Evolutionary conservation across 2,888 invertebrate species (phyloP).

Genomic region (Hanleya hanleyi): DNA sequence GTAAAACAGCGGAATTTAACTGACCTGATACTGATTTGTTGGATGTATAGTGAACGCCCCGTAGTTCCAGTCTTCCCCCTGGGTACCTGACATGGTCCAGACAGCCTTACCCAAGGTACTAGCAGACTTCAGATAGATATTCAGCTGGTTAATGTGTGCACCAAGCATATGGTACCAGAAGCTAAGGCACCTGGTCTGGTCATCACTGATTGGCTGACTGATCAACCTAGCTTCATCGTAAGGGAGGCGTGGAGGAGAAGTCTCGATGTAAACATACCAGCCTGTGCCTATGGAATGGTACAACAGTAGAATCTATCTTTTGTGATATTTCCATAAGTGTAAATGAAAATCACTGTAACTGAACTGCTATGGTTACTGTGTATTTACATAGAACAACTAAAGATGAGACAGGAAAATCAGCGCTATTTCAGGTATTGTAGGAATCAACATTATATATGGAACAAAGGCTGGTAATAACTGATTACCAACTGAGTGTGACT

Average conservation of each 20-base stretch:
- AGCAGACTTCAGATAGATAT: conserved; percentile 25
- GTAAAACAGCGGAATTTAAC: no score
- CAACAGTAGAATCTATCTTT: no score
- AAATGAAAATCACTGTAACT: no score
- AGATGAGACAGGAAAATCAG: no score
- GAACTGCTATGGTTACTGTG: no score
- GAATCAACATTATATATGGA: no score
- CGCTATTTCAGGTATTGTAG: no score
- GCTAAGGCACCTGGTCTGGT: conserved; percentile 48
- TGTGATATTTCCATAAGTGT: no score
- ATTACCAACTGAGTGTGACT: no score
- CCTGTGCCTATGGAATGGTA: conserved; percentile 38
- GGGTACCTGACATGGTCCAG: conserved; percentile 33
- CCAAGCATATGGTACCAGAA: conserved; percentile 69
- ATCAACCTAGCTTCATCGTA: conserved; percentile 77
- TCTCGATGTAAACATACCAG: conserved; percentile 77
- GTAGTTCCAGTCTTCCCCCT: conserved; percentile 46
- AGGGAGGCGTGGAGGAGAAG: conserved; percentile 76
- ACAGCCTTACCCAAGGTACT: conserved; percentile 21
- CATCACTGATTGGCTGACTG: conserved; percentile 47
- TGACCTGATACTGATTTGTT: conserved; percentile 18
- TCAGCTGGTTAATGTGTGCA: conserved; percentile 50
- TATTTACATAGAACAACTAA: no score
- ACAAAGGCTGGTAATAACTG: no score
- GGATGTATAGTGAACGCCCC: conserved; percentile 31